Base-by-base conservation (phyloP, 2,888 invertebrate species). In the Fissipunctia ypsillon region DNA sequence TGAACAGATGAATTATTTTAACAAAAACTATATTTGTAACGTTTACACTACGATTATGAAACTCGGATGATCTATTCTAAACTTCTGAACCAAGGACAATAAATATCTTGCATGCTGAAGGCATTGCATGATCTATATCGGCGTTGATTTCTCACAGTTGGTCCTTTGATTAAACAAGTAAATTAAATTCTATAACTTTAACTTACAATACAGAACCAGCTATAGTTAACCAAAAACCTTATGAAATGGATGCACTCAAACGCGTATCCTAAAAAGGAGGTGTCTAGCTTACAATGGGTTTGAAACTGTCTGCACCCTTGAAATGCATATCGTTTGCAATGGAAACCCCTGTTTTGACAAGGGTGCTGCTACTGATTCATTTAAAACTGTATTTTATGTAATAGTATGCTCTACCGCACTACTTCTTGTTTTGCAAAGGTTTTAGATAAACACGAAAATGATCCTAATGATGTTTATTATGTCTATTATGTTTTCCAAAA, bases 341-440 rank as follows among this genome's bases (percentile, higher is more conserved):
- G 80, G 74, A 84, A 87, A 83, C 61, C 60, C 61, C 78, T 85
- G 80, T 81, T 86, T 87, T 85, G 86, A 89, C 79, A 84, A 88
- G 88, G 90, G 88, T 87, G 81, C 80, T 88, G 84, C 80, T 84
- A 80, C 84, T 87, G 88, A 88, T 85, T 84, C 88, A 83, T 88
- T 88, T 85, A 86, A 88, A 88, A 83, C 74, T 68, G 71, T 84
- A 82, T 85, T 86, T 84, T 80, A 87, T 88, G 88, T n/a, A n/a
- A n/a, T n/a, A n/a, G n/a, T 87, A 81, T 81, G 50, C n/a, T 48
- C n/a, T 35, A 43, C 4, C 25, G 19, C 38, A 22, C 38, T 16
- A 7, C 31, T 41, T 19, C 14, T 52, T 52, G 52, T 54, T 67
- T 63, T 64, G 41, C 28, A 54, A 12, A 66, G n/a, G 1, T 61